Conservation (phyloP, 2,888 invertebrate genomes). For the Lumbricus terrestris region DNA sequence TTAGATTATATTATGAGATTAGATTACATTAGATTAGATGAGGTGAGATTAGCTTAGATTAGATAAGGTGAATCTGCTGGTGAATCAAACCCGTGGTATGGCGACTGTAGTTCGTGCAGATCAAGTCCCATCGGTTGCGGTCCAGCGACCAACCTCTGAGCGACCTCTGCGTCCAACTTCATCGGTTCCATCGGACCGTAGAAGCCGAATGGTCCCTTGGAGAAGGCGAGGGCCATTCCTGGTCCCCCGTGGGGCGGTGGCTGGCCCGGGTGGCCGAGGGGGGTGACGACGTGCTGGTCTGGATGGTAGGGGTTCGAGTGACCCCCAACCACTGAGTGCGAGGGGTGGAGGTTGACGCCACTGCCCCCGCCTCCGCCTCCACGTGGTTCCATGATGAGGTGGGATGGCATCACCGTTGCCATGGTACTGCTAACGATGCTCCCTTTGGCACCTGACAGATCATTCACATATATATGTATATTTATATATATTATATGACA, state of each 20-base stretch:
- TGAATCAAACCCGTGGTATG: neutral
- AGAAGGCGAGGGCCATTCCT: neutral
- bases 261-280: neutral
- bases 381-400: neutral
- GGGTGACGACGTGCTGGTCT: neutral
- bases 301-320: slow-evolving; percentile 15
- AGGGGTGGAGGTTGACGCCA: neutral
- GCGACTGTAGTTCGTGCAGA: neutral
- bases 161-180: neutral
- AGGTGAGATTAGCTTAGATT: neutral
- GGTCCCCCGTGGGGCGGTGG: neutral
- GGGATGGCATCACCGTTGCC: neutral
- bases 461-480: too few relatives aligned
- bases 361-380: too few relatives aligned
- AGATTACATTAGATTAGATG: neutral
- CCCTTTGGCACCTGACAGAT: neutral
- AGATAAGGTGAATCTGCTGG: too few relatives aligned
- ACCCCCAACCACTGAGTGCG: neutral
- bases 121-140: neutral
- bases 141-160: neutral
- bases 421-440: slow-evolving; percentile 5
- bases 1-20: too few relatives aligned
- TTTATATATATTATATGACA: too few relatives aligned
- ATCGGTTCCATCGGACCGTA: neutral
- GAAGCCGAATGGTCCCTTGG: slow-evolving; percentile 4